These are phyloP conservation scores for Leucoraja erinaceus DNA, from an alignment of 2,113 vertebrate species.

Conservation along the genomic window DNA sequence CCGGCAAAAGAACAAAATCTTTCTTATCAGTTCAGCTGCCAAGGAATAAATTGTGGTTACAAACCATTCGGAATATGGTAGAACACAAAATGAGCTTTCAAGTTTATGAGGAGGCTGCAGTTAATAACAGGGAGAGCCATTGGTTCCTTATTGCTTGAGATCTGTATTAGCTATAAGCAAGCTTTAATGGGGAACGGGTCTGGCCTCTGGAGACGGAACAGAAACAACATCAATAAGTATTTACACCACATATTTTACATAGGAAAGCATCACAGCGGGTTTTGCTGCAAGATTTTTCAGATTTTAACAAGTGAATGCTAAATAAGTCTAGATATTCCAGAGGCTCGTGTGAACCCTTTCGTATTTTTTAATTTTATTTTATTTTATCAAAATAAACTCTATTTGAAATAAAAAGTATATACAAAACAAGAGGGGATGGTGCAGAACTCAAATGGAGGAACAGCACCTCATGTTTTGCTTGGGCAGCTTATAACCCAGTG, in stretches of 20 bases:
- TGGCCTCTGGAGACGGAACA: neutral
- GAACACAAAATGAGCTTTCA: neutral
- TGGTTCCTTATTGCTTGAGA: neutral
- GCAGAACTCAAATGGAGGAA: no score
- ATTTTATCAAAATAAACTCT: no score
- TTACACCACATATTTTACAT: neutral
- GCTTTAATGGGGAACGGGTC: neutral
- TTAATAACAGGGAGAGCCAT: neutral
- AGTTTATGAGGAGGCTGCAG: neutral
- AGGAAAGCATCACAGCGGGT: neutral
- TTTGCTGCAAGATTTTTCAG: no score
- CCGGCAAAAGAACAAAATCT: conserved; percentile 12
- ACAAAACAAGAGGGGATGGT: no score
- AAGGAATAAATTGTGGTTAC: conserved; percentile 6
- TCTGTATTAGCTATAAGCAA: neutral
- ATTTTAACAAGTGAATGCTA: neutral
- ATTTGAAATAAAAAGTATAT: no score
- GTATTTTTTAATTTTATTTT: no score
- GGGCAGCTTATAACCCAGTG: no score
- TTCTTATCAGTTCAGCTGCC: conserved; percentile 11
- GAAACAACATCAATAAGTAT: neutral
- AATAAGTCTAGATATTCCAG: neutral
- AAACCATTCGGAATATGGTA: neutral
- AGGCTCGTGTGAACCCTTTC: no score
- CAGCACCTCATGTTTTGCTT: no score